phyloP scores from a whole-genome alignment of 2,888 invertebrate genomes.

The Microctonus brassicae region DNA sequence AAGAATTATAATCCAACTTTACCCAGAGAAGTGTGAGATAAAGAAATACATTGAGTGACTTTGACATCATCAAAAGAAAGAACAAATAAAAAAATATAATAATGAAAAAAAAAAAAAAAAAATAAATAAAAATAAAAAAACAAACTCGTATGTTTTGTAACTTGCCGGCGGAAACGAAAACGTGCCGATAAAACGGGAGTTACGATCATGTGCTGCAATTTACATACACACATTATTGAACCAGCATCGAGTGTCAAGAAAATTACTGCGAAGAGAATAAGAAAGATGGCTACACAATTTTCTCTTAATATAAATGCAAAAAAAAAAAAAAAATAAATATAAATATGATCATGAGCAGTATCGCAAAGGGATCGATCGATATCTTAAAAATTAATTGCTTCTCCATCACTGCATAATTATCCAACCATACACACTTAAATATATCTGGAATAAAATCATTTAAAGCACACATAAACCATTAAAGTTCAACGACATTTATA shows the following conservation, averaged over 20 bases:
- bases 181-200: slow-evolving; percentile 58
- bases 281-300: too few relatives aligned
- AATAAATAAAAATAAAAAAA: not conserved
- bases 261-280: too few relatives aligned
- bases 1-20: too few relatives aligned
- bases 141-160: slow-evolving; percentile 51
- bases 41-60: not conserved
- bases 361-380: slow-evolving; percentile 11
- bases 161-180: slow-evolving; percentile 55
- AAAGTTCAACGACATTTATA: too few relatives aligned
- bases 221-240: not conserved
- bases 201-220: slow-evolving; percentile 44
- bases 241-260: not conserved
- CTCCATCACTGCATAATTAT: slow-evolving; percentile 9
- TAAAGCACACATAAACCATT: not conserved
- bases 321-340: too few relatives aligned
- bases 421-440: not conserved
- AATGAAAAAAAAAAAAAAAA: not conserved
- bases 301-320: too few relatives aligned
- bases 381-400: slow-evolving; percentile 25
- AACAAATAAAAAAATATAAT: too few relatives aligned
- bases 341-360: not conserved
- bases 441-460: not conserved
- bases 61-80: too few relatives aligned
- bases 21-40: too few relatives aligned